Evolutionary conservation across 2,797 vertebrate genomes (phyloP), one percentile per base, ranked within the genome.

Genomic region (Loris lydekkerianus): DNA sequence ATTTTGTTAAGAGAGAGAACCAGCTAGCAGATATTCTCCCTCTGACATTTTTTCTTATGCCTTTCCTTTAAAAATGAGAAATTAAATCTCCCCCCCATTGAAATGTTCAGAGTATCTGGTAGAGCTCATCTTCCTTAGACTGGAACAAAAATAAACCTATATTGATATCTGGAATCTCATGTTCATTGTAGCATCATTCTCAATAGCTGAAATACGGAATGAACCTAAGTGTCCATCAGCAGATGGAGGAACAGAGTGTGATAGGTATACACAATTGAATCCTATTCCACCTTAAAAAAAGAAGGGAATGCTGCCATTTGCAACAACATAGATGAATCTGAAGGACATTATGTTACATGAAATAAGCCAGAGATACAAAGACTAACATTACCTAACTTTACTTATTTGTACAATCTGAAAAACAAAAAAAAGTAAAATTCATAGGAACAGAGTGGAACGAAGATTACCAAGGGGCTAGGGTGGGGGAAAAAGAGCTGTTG

Each of bases 91-190:
- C 23, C 13, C 17, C 18, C 2, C 60, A 0, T 46, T n/a, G 20
- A 93, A 92, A 94, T 58, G 29, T 40, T 56, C 15, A 34, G 53
- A 86, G 20, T 86, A 56, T 75, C 73, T 80, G 10, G 14, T 20
- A 49, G 14, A 82, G 37, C 8, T 89, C 34, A 83, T 65, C 25
- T 93, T 88, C 49, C 73, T 95, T 76, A 89, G 17, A 70, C 65
- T 65, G 88, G 63, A 82, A 96, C 23, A 76, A 89, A 86, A 83
- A 27, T 43, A 77, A 73, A 37, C 29, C 21, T 60, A 7, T 11
- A 58, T 10, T 56, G 27, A 18, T 31, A 86, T 75, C n/a, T 76
- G 60, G 1, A 29, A 3, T 40, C 21, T 20, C 3, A 14, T 23
- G 3, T 23, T 34, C 61, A 23, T 7, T 43, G 29, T 6, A 63